Evolutionary conservation across 2,888 invertebrate genomes (phyloP).

Genomic region (Troides helena): DNA sequence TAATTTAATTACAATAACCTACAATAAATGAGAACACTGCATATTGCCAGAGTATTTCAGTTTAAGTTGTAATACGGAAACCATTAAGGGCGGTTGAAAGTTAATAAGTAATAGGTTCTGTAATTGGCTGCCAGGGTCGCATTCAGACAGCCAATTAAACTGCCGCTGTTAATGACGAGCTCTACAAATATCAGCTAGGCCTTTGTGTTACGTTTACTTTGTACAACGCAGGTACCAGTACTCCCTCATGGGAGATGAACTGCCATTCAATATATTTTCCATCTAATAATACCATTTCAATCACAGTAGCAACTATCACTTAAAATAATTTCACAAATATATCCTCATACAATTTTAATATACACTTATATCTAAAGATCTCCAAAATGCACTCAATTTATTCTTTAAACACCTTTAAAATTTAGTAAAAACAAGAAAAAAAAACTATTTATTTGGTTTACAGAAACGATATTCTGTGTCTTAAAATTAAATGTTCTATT

Average conservation of each 20-base stretch:
- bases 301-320: not conserved
- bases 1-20: slow-evolving; percentile 27
- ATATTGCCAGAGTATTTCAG: slow-evolving; percentile 48
- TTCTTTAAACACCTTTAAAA: too few species aligned
- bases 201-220: slow-evolving; percentile 27
- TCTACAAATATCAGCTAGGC: slow-evolving; percentile 30
- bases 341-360: too few species aligned
- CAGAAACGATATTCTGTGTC: too few species aligned
- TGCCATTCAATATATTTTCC: slow-evolving; percentile 15
- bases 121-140: slow-evolving; percentile 58
- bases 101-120: slow-evolving; percentile 63
- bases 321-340: too few species aligned
- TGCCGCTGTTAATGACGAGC: slow-evolving; percentile 31
- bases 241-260: slow-evolving; percentile 10
- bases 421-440: too few species aligned
- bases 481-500: too few species aligned
- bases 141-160: slow-evolving; percentile 37
- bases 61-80: slow-evolving; percentile 59
- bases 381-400: too few species aligned
- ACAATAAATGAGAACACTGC: slow-evolving; percentile 31
- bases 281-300: slow-evolving; percentile 14
- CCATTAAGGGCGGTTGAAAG: slow-evolving; percentile 65
- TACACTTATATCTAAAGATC: too few species aligned
- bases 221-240: slow-evolving; percentile 8
- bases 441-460: too few species aligned